Percentiles rank a stretch among this genome's conserved stretches.
Evolutionary conservation across 37 sponge, comb jelly and placozoan genomes (phyloP).

Genomic region (Theonella swinhoei): DNA sequence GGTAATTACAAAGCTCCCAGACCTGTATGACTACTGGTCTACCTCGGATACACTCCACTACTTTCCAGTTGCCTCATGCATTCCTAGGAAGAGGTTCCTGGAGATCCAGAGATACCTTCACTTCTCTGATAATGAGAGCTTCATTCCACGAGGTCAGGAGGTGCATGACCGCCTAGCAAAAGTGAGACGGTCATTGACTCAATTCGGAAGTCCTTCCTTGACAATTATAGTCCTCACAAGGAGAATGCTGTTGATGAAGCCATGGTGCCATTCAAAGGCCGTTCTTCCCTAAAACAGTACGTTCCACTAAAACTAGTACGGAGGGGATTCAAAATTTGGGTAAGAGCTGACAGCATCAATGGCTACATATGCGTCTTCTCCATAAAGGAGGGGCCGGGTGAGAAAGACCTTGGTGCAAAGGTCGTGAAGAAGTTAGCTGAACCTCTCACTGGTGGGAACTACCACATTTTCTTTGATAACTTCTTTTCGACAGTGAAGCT

Average conservation of each 20-base stretch:
- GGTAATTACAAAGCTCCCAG: conserved; percentile 8
- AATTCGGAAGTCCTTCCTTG: not conserved
- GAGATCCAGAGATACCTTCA: conserved; percentile 24
- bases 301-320: conserved; percentile 19
- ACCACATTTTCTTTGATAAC: conserved; percentile 30
- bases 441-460: not conserved
- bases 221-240: not conserved
- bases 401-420: not conserved
- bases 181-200: conserved; percentile 3
- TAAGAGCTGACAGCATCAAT: conserved; percentile 1
- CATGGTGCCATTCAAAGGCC: conserved; percentile 37
- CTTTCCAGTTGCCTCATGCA: conserved; percentile 6
- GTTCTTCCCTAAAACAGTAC: conserved; percentile 32
- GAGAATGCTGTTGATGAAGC: conserved; percentile 23
- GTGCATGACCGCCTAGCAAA: conserved; percentile 19
- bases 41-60: not conserved
- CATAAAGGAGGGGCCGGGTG: not conserved
- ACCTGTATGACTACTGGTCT: conserved; percentile 3
- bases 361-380: conserved; percentile 2
- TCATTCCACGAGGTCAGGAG: not conserved
- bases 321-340: conserved; percentile 5
- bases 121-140: conserved; percentile 9
- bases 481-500: conserved; percentile 11
- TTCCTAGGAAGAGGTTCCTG: not conserved
- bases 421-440: conserved; percentile 4